Conservation (phyloP, 2,888 invertebrate genomes). For the Tipula lateralis region DNA sequence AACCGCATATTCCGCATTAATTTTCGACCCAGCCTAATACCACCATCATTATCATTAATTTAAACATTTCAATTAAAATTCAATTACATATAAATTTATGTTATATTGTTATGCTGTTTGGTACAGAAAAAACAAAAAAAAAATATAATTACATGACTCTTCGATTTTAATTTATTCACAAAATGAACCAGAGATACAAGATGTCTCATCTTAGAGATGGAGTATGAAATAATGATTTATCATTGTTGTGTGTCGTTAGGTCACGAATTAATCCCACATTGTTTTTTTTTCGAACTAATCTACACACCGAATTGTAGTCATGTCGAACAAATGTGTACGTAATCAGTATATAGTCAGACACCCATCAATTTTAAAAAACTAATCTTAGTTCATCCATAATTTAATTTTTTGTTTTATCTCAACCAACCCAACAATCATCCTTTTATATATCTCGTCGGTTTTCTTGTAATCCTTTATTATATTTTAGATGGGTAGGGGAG, state of each 20-base stretch:
- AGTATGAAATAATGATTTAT: not conserved
- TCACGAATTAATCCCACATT: not conserved
- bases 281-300: too few relatives aligned
- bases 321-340: not conserved
- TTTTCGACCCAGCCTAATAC: not conserved
- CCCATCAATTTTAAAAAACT: not conserved
- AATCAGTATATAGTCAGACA: not conserved
- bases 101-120: not conserved
- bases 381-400: not conserved
- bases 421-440: not conserved
- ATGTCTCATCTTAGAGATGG: too few relatives aligned
- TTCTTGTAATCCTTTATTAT: not conserved
- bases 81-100: slow-evolving; percentile 19
- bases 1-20: not conserved
- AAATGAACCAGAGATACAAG: not conserved
- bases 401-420: not conserved
- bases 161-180: not conserved
- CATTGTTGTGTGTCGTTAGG: not conserved
- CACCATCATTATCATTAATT: not conserved
- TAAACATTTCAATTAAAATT: not conserved
- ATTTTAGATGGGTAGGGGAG: not conserved
- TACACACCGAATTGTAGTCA: not conserved
- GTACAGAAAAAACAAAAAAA: not conserved
- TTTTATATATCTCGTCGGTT: not conserved
- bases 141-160: not conserved